These are phyloP conservation scores for Nasonovia ribisnigri DNA, from an alignment of 2,888 invertebrate genomes.

Conservation along the genomic window DNA sequence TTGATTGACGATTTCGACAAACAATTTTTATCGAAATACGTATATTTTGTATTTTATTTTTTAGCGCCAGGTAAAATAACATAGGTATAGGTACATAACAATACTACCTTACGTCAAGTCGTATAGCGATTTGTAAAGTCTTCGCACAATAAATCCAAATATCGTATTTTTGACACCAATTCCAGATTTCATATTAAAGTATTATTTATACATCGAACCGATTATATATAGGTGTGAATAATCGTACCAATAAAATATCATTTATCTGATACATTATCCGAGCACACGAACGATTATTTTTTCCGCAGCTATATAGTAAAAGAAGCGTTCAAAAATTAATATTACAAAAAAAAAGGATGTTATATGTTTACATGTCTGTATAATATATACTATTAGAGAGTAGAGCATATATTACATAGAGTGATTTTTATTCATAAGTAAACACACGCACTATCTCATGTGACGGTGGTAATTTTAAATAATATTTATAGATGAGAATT, in stretches of 20 bases:
- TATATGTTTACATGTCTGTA: background rate
- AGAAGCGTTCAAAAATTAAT: background rate
- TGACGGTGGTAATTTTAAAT: background rate
- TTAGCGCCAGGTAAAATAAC: background rate
- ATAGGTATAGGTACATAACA: background rate
- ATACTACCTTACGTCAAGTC: background rate
- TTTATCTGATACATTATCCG: background rate
- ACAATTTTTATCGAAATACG: background rate
- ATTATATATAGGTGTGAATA: background rate
- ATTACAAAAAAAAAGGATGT: background rate
- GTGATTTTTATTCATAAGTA: background rate
- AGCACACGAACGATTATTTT: background rate
- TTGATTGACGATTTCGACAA: slow-evolving; percentile 17
- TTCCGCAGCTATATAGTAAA: background rate
- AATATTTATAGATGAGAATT: background rate
- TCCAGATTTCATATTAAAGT: background rate
- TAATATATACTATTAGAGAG: background rate
- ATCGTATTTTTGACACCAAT: background rate
- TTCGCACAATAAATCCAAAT: background rate
- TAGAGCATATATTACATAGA: background rate
- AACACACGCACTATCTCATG: background rate
- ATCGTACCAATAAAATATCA: background rate
- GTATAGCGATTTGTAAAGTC: background rate
- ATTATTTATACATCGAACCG: background rate
- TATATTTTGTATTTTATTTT: background rate